Base-by-base conservation (phyloP, 2,888 invertebrate species). In the Melangyna quadrimaculata region DNA sequence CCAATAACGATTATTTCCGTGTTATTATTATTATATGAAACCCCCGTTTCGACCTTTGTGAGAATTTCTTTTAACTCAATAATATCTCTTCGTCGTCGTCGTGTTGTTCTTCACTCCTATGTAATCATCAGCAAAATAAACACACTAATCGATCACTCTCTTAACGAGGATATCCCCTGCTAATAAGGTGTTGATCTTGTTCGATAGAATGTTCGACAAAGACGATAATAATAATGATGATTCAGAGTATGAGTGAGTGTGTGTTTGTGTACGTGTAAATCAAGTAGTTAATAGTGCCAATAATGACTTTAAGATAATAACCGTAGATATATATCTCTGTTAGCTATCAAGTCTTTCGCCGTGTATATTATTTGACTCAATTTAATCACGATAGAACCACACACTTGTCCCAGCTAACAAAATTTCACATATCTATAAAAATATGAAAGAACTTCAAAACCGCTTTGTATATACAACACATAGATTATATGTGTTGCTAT, bases 111-210 rank as follows among this genome's bases (percentile, higher is more conserved):
- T 71, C 67, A 70, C 73, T 70, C 70, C 78, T 74, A 69, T 78
- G 77, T 80, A 86, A 86, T 86, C 84, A 86, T 72, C 80, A 70
- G 63, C 80, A 81, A 86, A 86, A 86, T 86, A 86, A 86, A 86
- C 86, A 86, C 80, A 81, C 86, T 86, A 86, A 86, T 86, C 86
- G 86, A 86, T 86, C 86, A 86, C 80, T 86, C 78, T 72, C 73
- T 80, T 78, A 86, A 86, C 86, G 78, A 86, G 80, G 80, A 81
- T 72, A 79, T 80, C 80, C 77, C 86, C 75, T 81, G 77, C 86
- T 86, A 86, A 86, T 78, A 86, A 86, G 86, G 86, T 86, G 86
- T 81, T 86, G 86, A 86, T 86, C 86, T 86, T 86, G 86, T 80
- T 80, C 86, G 80, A 71, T 59, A 45, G 9, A 32, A 53, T 79